A percentile compares a stretch with the other conserved stretches of the same genome.
Conservation (phyloP, 2,113 vertebrate genomes). For the Cepphus grylle region DNA sequence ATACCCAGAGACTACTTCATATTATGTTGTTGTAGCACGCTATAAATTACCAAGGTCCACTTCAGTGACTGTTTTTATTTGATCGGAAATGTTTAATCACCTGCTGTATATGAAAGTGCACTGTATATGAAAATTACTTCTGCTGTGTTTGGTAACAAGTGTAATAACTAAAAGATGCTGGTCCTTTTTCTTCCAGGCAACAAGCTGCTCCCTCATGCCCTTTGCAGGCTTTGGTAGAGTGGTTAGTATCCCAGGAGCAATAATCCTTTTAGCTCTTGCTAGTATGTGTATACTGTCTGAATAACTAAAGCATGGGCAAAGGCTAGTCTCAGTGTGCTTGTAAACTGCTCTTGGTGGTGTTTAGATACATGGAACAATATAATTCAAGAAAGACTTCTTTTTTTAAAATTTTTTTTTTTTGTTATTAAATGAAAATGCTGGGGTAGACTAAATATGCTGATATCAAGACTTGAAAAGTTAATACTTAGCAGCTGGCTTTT, state of each 20-base stretch:
- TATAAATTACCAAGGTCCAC: background rate
- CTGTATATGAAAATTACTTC: background rate
- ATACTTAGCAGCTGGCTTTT: background rate
- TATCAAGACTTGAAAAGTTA: background rate
- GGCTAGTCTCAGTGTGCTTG: background rate
- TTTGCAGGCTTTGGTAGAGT: conserved; percentile 74
- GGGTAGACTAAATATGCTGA: background rate
- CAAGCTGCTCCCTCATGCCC: conserved; percentile 74
- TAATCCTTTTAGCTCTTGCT: background rate
- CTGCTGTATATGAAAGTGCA: background rate
- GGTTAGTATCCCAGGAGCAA: conserved; percentile 74
- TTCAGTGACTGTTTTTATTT: background rate
- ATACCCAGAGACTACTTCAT: background rate
- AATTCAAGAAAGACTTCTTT: no score
- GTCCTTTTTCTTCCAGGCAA: conserved; percentile 72
- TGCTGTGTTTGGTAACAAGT: background rate
- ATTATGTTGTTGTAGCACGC: background rate
- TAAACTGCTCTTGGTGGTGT: background rate
- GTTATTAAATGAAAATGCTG: background rate
- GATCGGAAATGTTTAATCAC: background rate
- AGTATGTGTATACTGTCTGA: background rate
- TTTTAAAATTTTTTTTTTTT: background rate
- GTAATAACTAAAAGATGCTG: conserved; percentile 36
- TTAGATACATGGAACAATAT: background rate
- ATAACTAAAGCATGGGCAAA: conserved; percentile 13